Evolutionary conservation across 2,113 vertebrate genomes (phyloP), one percentile per base, ranked within the genome.

Genomic region (Jaculus jaculus): DNA sequence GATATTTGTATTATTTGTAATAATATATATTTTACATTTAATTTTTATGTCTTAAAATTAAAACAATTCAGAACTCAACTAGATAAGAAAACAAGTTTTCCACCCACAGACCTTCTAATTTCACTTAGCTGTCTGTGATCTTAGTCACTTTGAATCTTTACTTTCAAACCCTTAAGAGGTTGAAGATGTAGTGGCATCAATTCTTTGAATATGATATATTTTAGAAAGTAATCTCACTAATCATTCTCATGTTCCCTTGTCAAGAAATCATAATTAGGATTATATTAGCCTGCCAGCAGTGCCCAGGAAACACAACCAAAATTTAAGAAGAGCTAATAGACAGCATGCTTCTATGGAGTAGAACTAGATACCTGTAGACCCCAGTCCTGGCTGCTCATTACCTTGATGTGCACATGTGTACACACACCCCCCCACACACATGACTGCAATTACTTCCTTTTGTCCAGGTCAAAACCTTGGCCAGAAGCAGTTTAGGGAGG

Each of bases 221-320:
- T 90, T 34, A 32, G 84, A 92, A 63, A 47, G 63, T 87, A 87
- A 73, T 63, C 30, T 92, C 83, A 95, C 93, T 95, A 68, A 91
- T 93, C 91, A 94, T 69, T 71, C 61, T 91, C 79, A 86, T 95
- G 89, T 89, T 96, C 89, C 54, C 80, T 87, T 61, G 37, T 86
- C 58, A 86, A 95, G 88, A 84, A 90, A 94, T 89, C 37, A 71
- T 85, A 85, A 80, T 89, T 92, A 90, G 61, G 65, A 80, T 90
- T 69, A 51, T 87, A 68, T 86, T 89, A 84, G 80, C 8, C 42
- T 72, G 42, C n/a, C 75, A 89, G 54, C 34, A 10, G 23, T 32
- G 71, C 23, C 63, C 51, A 75, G 74, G 66, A 89, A 89, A 66
- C 17, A 68, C 58, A 86, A 92, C 73, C 32, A 72, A 39, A 86